A percentile compares a stretch with the other conserved stretches of the same genome.
Evolutionary conservation across 2,888 invertebrate genomes (phyloP).

Genomic region (Phortica magna): DNA sequence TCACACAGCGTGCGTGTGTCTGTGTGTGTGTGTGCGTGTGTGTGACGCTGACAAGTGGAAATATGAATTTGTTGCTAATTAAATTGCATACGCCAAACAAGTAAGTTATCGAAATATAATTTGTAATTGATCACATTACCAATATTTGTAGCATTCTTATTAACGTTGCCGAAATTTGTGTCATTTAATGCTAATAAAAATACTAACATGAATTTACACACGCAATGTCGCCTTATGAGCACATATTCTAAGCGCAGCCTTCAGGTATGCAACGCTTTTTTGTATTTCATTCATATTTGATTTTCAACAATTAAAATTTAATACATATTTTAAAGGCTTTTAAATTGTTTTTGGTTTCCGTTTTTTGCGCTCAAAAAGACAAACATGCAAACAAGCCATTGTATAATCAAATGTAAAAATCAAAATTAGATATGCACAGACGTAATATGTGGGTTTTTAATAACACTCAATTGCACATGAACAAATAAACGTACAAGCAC

Average conservation of each 20-base stretch:
- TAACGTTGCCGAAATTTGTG: no score
- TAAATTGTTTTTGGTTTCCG: background rate
- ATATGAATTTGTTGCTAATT: conserved; percentile 70
- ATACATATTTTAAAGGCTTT: background rate
- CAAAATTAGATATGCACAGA: conserved; percentile 1
- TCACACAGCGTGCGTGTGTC: no score
- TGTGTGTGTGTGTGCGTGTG: conserved; percentile 29
- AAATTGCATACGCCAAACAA: conserved; percentile 54
- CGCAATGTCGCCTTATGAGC: no score
- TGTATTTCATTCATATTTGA: background rate
- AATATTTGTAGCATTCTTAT: background rate
- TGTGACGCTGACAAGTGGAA: conserved; percentile 46
- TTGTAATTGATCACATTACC: conserved; percentile 1
- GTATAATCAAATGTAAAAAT: conserved; percentile 6
- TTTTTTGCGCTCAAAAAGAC: background rate
- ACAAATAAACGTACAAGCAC: background rate
- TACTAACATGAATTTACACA: no score
- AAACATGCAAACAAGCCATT: background rate
- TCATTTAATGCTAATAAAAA: no score
- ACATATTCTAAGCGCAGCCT: no score
- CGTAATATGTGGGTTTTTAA: conserved; percentile 9
- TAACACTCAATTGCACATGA: conserved; percentile 20
- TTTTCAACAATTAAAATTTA: background rate
- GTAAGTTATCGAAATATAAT: background rate
- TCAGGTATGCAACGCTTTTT: background rate